Conservation (phyloP, 2,113 vertebrate species). For the Vulpes lagopus region DNA sequence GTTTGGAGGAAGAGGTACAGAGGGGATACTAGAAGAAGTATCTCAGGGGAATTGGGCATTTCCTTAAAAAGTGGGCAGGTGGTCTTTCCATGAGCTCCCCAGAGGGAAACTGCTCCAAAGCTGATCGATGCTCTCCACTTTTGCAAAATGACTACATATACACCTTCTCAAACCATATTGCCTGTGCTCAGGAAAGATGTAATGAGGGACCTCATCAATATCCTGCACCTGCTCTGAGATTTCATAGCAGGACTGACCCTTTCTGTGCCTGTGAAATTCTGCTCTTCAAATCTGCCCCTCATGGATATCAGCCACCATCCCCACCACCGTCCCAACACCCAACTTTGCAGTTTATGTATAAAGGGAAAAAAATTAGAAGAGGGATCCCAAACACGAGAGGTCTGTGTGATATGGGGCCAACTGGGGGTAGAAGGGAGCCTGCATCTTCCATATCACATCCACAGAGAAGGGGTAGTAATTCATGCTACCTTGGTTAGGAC, state of each 20-base stretch:
- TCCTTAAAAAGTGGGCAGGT: not conserved
- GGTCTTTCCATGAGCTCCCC: not conserved
- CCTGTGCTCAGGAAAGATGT: not conserved
- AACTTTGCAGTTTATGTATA: not conserved
- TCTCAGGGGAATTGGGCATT: not conserved
- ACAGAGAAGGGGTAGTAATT: not conserved
- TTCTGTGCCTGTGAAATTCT: not conserved
- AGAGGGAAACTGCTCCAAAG: not conserved
- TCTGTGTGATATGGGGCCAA: fast-evolving
- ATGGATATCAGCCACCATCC: not conserved
- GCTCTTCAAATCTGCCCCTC: not conserved
- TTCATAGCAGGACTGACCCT: not conserved
- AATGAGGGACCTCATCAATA: not conserved
- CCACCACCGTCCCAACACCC: not conserved
- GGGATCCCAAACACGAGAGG: not conserved
- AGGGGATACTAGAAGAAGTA: not conserved
- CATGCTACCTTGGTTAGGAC: not conserved
- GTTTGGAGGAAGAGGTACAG: not conserved
- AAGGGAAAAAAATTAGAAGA: not conserved
- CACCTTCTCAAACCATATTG: not conserved
- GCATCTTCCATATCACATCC: not conserved
- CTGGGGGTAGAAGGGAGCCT: not conserved
- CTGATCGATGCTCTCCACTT: not conserved
- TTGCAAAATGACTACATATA: not conserved
- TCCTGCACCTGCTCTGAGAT: not conserved